Evolutionary conservation across 2,797 vertebrate species (phyloP).

Genomic region (Spea hammondii): DNA sequence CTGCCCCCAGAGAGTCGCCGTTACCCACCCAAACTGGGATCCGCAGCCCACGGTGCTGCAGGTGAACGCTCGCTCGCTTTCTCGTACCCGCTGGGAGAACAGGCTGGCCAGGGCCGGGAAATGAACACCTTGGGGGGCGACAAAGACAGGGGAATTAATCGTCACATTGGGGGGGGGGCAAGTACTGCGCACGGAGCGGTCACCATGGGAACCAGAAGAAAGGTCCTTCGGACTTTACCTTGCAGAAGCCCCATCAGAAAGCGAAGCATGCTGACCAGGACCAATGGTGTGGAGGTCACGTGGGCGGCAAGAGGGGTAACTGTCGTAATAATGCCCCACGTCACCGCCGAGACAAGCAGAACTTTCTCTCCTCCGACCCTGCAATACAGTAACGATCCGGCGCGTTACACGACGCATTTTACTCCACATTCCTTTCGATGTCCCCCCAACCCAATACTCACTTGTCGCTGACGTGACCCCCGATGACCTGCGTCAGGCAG

Average conservation of each 20-base stretch:
- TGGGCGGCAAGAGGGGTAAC: slow-evolving; percentile 82
- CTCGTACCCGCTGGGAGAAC: slow-evolving; percentile 87
- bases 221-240: slow-evolving; percentile 69
- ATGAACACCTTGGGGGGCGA: slow-evolving; percentile 77
- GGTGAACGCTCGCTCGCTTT: slow-evolving; percentile 86
- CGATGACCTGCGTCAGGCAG: slow-evolving; percentile 91
- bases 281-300: slow-evolving; percentile 80
- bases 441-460: slow-evolving; percentile 46
- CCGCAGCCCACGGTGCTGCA: slow-evolving; percentile 92
- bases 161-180: not conserved
- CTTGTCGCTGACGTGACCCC: slow-evolving; percentile 91
- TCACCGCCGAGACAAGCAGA: slow-evolving; percentile 83
- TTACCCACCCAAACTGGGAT: slow-evolving; percentile 90
- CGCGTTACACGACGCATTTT: no score
- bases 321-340: slow-evolving; percentile 87
- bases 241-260: slow-evolving; percentile 92
- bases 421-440: not conserved
- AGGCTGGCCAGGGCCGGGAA: slow-evolving; percentile 92
- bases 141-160: not conserved
- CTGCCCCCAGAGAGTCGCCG: not conserved
- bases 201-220: no score
- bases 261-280: slow-evolving; percentile 82
- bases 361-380: slow-evolving; percentile 96
- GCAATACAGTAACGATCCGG: no score
- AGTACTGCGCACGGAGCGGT: not conserved